These are phyloP conservation scores for Conus ventricosus DNA, from an alignment of 1,140 invertebrate species.

Conservation along the genomic window DNA sequence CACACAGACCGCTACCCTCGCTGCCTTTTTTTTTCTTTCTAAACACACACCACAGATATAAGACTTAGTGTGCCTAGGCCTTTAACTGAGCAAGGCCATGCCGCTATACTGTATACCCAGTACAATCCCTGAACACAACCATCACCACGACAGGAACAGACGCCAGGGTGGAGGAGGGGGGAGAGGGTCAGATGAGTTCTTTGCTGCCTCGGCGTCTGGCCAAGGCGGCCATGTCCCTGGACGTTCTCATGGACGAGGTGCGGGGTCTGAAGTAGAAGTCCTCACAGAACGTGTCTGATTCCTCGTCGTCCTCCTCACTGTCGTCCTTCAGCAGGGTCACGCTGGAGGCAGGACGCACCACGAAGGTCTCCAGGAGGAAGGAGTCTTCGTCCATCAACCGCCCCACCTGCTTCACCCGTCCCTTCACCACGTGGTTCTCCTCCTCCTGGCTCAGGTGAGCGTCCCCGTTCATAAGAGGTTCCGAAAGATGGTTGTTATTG, in stretches of 20 bases:
- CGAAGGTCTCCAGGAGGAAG: slow-evolving; percentile 37
- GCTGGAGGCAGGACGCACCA: slow-evolving; percentile 56
- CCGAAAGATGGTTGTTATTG: not conserved
- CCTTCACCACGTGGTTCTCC: not conserved
- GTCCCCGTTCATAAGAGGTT: not conserved
- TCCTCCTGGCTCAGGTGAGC: not conserved
- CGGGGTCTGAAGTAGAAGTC: slow-evolving; percentile 55
- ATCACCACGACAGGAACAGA: too few relatives aligned
- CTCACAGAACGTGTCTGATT: slow-evolving; percentile 44
- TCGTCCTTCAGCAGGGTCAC: slow-evolving; percentile 53
- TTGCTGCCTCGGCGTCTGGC: slow-evolving; percentile 67
- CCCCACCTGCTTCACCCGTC: not conserved
- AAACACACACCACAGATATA: too few relatives aligned
- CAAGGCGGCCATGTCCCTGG: slow-evolving; percentile 64
- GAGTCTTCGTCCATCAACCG: slow-evolving; percentile 19
- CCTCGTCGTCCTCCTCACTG: slow-evolving; percentile 45
- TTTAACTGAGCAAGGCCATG: too few relatives aligned
- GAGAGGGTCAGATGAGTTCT: slow-evolving; percentile 55
- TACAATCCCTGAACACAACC: too few relatives aligned
- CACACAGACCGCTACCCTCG: too few relatives aligned
- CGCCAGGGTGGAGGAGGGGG: not conserved
- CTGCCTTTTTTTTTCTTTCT: too few relatives aligned
- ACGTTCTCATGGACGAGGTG: slow-evolving; percentile 66
- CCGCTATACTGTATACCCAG: too few relatives aligned
- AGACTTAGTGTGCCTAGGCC: too few relatives aligned